Percentiles rank a stretch among this genome's conserved stretches.
Conservation (phyloP, 1,140 invertebrate genomes). For the Heliconius himera region DNA sequence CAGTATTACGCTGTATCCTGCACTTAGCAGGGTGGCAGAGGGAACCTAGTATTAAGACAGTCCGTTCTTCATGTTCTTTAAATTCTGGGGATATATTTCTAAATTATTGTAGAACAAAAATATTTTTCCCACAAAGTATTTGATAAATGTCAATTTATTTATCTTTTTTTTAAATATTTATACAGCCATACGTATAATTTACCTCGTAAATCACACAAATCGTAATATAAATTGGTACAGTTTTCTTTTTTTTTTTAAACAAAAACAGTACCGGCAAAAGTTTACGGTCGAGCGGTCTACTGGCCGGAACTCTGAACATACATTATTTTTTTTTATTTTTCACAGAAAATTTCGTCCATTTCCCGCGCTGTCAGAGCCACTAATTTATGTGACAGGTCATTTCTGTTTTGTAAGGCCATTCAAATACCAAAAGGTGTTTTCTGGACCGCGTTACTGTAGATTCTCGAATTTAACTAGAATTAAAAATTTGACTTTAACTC, state of each 20-base stretch:
- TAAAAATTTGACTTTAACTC: background rate
- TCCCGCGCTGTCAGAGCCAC: slow-evolving; percentile 43
- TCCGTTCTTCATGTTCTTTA: no score
- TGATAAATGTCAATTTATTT: no score
- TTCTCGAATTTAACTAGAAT: slow-evolving; percentile 8
- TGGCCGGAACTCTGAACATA: slow-evolving; percentile 21
- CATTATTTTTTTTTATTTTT: slow-evolving; percentile 37
- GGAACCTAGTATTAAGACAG: no score
- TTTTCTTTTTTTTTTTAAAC: slow-evolving; percentile 14
- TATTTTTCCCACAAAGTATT: no score
- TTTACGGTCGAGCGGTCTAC: slow-evolving; percentile 3
- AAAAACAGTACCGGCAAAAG: background rate
- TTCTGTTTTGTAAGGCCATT: slow-evolving; percentile 41
- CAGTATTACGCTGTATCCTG: no score
- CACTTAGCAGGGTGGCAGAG: no score
- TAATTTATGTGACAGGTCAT: slow-evolving; percentile 62
- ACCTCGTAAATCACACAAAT: background rate
- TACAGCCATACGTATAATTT: background rate
- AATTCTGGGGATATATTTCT: no score
- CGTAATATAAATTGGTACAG: background rate
- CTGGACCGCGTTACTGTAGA: background rate
- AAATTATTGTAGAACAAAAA: no score
- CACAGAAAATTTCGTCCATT: slow-evolving; percentile 44
- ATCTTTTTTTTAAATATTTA: no score
- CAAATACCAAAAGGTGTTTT: slow-evolving; percentile 36